A percentile compares a stretch with the other conserved stretches of the same genome.
Evolutionary conservation across 2,888 invertebrate genomes (phyloP).

Genomic region (Crocallis elinguaria): DNA sequence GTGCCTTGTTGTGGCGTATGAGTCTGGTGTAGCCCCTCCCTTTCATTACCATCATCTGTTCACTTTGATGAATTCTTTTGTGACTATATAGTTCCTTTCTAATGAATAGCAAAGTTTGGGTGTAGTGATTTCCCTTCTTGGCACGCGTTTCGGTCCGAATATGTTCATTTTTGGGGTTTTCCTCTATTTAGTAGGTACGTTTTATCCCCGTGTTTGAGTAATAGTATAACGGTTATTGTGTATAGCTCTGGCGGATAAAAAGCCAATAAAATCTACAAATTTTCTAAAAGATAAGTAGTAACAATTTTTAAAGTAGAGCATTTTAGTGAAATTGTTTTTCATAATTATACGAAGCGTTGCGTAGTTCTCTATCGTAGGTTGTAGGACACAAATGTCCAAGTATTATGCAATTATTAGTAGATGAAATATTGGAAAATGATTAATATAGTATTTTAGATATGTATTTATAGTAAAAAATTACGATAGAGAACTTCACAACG

Average conservation of each 20-base stretch:
- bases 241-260: constrained; percentile 15
- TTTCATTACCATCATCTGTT: constrained; percentile 18
- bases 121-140: constrained; percentile 8
- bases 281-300: constrained; percentile 68
- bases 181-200: background rate
- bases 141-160: constrained; percentile 40
- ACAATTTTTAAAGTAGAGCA: constrained; percentile 53
- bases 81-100: constrained; percentile 4
- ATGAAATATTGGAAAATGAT: constrained; percentile 55
- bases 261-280: constrained; percentile 23
- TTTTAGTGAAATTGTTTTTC: constrained; percentile 52
- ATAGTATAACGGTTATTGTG: constrained; percentile 12
- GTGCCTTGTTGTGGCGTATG: constrained; percentile 75
- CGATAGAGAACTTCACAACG: constrained; percentile 35
- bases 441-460: constrained; percentile 63
- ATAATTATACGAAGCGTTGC: constrained; percentile 45
- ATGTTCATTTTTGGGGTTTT: constrained; percentile 21
- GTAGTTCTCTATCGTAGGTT: constrained; percentile 44
- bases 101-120: too few species aligned
- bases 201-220: background rate
- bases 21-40: constrained; percentile 52
- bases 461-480: constrained; percentile 44
- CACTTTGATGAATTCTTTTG: background rate
- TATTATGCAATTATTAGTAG: constrained; percentile 66
- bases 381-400: constrained; percentile 48